Percentiles rank a stretch among this genome's conserved stretches.
phyloP scores from a whole-genome alignment of 2,113 vertebrate genomes.

The Sturnira hondurensis region DNA sequence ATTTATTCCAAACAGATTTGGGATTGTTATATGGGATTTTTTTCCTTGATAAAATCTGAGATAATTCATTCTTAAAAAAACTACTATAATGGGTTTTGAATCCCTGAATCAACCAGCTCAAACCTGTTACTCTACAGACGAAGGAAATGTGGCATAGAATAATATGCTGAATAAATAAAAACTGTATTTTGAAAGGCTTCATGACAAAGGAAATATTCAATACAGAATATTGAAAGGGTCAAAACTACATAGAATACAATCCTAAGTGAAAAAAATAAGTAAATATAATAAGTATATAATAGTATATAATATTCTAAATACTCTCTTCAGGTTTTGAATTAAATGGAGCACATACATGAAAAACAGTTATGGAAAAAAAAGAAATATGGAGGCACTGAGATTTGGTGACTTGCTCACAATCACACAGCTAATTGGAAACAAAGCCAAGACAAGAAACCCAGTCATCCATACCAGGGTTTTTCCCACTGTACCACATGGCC shows the following conservation, averaged over 20 bases:
- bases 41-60: neutral
- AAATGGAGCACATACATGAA: conserved; percentile 13
- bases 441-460: neutral
- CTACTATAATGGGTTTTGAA: neutral
- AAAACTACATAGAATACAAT: neutral
- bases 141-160: neutral
- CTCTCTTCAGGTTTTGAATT: neutral
- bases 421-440: neutral
- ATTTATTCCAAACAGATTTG: neutral
- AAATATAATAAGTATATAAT: too few relatives aligned
- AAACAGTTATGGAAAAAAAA: conserved; percentile 9
- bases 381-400: neutral
- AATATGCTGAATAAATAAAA: conserved; percentile 9
- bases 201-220: neutral
- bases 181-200: neutral
- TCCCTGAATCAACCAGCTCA: neutral
- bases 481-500: neutral
- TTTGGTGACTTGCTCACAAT: neutral
- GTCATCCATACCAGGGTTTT: neutral
- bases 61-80: neutral
- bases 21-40: neutral
- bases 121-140: neutral
- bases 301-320: conserved; percentile 37
- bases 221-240: neutral
- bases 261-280: neutral